phyloP scores from a whole-genome alignment of 2,113 vertebrate species.

The Circaetus gallicus region DNA sequence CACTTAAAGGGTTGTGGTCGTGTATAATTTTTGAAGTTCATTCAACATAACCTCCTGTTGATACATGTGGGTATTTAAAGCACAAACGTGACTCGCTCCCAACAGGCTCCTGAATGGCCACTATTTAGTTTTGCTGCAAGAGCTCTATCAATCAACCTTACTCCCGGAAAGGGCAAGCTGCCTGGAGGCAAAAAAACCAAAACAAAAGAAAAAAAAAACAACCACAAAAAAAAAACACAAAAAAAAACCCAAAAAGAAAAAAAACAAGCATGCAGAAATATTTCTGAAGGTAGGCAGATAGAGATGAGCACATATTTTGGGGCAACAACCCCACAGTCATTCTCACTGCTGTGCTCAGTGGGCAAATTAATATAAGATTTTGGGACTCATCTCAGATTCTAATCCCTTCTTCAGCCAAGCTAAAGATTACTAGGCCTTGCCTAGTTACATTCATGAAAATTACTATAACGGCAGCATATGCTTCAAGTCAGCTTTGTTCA shows the following conservation, averaged over 20 bases:
- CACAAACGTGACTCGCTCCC: not conserved
- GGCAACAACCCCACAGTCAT: not conserved
- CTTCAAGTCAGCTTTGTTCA: not conserved
- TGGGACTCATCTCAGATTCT: not conserved
- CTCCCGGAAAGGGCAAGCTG: not conserved
- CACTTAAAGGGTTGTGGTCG: not conserved
- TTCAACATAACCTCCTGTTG: not conserved
- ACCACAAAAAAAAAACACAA: no score
- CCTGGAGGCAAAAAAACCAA: not conserved
- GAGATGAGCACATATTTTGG: not conserved
- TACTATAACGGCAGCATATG: not conserved
- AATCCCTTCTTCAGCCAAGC: not conserved
- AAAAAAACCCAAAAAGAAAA: not conserved
- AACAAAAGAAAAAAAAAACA: not conserved
- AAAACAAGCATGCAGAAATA: not conserved
- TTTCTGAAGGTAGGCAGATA: not conserved
- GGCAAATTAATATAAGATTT: not conserved
- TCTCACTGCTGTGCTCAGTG: not conserved
- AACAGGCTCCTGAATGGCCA: not conserved
- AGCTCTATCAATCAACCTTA: not conserved
- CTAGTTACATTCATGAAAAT: not conserved
- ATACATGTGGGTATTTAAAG: not conserved
- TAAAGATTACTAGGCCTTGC: not conserved
- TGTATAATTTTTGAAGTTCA: not conserved
- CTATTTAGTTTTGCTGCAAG: not conserved